phyloP scores from a whole-genome alignment of 2,113 vertebrate species.

The Cololabis saira region DNA sequence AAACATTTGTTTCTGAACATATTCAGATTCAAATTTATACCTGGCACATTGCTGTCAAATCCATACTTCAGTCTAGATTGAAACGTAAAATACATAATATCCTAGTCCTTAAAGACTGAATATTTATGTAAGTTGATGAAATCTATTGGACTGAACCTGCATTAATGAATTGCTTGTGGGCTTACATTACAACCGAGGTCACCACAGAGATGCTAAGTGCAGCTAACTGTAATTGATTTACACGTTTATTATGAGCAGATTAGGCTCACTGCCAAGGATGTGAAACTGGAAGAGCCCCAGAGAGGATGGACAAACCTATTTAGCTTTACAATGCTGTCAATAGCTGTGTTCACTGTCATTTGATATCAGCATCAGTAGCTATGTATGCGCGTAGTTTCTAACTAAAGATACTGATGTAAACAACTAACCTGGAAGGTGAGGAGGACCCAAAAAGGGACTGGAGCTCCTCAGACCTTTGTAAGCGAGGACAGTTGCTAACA shows the following conservation, averaged over 20 bases:
- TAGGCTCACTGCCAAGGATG: constrained; percentile 55
- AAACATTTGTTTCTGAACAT: too few species aligned
- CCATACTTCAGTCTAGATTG: background rate
- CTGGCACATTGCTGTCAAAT: background rate
- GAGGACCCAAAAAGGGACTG: background rate
- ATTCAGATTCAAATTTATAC: background rate
- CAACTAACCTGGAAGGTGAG: constrained; percentile 22
- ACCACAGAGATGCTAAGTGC: constrained; percentile 48
- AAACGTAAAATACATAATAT: background rate
- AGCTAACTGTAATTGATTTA: constrained; percentile 68
- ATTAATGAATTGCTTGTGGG: constrained; percentile 59
- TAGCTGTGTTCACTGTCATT: constrained; percentile 19
- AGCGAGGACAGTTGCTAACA: background rate
- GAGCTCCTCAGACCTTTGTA: constrained; percentile 7
- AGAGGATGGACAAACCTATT: constrained; percentile 31
- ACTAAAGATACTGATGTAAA: constrained; percentile 17
- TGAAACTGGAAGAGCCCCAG: constrained; percentile 19
- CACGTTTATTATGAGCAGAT: constrained; percentile 62
- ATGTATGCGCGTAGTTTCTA: constrained; percentile 5
- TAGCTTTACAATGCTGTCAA: constrained; percentile 31
- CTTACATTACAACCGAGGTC: constrained; percentile 62
- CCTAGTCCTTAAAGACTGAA: background rate
- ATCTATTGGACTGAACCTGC: constrained; percentile 19
- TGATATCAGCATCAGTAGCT: constrained; percentile 2
- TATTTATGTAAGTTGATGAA: constrained; percentile 13